Evolutionary conservation across 2,888 invertebrate species (phyloP), one percentile per base, ranked within the genome.

Genomic region (Tryphoninae sp.): DNA sequence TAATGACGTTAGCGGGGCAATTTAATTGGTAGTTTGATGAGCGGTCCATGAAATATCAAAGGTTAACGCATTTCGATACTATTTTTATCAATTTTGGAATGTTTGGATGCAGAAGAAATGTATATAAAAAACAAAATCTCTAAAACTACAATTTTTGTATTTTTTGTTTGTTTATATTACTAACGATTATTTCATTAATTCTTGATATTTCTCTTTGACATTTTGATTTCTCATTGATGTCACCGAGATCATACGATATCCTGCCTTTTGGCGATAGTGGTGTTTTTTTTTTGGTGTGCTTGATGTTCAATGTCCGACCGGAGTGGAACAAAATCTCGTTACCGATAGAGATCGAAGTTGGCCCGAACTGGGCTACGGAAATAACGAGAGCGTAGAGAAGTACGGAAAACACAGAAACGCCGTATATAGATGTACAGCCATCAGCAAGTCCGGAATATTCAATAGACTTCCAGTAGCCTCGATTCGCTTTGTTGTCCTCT

Each of bases 391-490:
- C 42, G 64, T 19, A 51, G 23, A 26, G 68, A 65, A 51, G 22
- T 59, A n/a, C 26, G 51, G 59, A 74, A 65, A 64, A 74, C 26
- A 74, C 53, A 53, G 64, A 13, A 77, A 77, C 51, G 26, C 23
- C 49, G n/a, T 42, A 45, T 51, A 19, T 19, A 53, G 9, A 51
- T 16, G 26, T 67, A 40, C 19, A 26, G 68, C 51, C n/a, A 45
- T 55, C 22, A 62, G 62, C 67, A 62, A 68, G 72, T 33, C 33
- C 76, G 58, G 69, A 81, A 73, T 81, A 81, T 81, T 78, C 81
- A 75, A 81, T 81, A 78, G 68, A 65, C 59, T 78, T 55, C 11
- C 77, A 59, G 69, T 74, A 75, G 81, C 78, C 81, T 75, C 74
- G 74, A 67, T 78, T 81, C 71, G 53, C 65, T 75, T 74, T 78